These are phyloP conservation scores for Tor tambroides DNA, from an alignment of 2,113 vertebrate genomes.

Conservation along the genomic window DNA sequence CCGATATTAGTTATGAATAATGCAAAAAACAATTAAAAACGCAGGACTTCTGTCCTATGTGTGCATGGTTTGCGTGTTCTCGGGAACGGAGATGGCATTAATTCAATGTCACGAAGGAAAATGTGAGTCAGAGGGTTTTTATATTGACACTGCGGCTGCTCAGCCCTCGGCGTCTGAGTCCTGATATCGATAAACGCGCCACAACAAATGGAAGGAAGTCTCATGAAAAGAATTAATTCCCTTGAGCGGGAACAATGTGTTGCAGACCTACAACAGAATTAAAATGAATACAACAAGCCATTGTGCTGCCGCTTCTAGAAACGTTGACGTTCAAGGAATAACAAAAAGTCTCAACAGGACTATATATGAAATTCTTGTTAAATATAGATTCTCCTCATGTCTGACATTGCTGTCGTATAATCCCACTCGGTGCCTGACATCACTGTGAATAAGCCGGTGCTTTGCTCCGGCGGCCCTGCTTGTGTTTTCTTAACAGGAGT, in stretches of 20 bases:
- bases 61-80: background rate
- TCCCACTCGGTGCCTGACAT: conserved; percentile 21
- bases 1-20: background rate
- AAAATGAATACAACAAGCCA: conserved; percentile 13
- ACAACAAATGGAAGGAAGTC: conserved; percentile 39
- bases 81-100: conserved; percentile 17
- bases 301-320: conserved; percentile 5
- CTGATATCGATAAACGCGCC: conserved; percentile 30
- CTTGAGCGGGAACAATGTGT: conserved; percentile 36
- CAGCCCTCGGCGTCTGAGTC: conserved; percentile 4
- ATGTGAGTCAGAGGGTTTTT: conserved; percentile 25
- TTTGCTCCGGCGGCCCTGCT: conserved; percentile 31
- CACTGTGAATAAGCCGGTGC: too few relatives aligned
- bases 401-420: conserved; percentile 15
- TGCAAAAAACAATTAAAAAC: background rate
- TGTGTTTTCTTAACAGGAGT: conserved; percentile 40
- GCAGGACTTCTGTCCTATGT: background rate
- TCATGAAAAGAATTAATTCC: conserved; percentile 29
- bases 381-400: background rate
- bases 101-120: conserved; percentile 39
- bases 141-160: conserved; percentile 10
- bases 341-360: background rate
- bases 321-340: background rate
- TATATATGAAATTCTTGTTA: background rate
- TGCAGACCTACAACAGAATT: conserved; percentile 16